A percentile compares a stretch with the other conserved stretches of the same genome.
Evolutionary conservation across 23 tunicate species (phyloP).

Genomic region (Halocynthia roretzi): DNA sequence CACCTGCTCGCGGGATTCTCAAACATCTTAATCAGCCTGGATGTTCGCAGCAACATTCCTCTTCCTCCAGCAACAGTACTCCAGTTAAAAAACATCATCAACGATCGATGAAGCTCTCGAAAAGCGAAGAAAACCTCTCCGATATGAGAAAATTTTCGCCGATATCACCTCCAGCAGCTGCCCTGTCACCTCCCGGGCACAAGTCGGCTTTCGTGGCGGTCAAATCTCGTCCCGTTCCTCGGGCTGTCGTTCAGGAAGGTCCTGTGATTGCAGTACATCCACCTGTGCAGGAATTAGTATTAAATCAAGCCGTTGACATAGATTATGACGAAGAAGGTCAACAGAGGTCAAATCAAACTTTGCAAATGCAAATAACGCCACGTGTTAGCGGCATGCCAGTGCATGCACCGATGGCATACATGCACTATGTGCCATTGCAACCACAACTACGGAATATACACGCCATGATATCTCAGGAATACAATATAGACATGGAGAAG

Average conservation of each 20-base stretch:
- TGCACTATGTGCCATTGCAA: not conserved
- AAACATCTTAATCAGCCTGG: slow-evolving; percentile 20
- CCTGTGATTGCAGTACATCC: slow-evolving; percentile 10
- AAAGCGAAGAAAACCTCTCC: slow-evolving; percentile 14
- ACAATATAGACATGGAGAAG: not conserved
- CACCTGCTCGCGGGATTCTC: slow-evolving; percentile 43
- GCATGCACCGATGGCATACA: not conserved
- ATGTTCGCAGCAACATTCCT: not conserved
- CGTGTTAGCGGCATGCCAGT: not conserved
- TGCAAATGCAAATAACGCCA: not conserved
- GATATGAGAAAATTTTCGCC: not conserved
- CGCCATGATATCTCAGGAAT: not conserved
- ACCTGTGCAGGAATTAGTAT: not conserved
- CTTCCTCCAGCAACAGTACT: not conserved
- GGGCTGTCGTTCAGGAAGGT: not conserved
- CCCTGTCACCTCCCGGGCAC: slow-evolving; percentile 1
- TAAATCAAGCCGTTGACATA: not conserved
- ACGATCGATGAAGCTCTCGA: not conserved
- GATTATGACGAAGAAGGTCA: not conserved
- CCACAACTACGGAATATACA: not conserved
- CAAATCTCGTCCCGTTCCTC: slow-evolving; percentile 18
- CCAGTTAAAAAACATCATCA: not conserved
- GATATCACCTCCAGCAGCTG: slow-evolving; percentile 6
- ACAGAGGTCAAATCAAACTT: not conserved
- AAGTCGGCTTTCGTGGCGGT: slow-evolving; percentile 80